Conservation (phyloP, 1,140 invertebrate genomes). For the Eueides isabella region DNA sequence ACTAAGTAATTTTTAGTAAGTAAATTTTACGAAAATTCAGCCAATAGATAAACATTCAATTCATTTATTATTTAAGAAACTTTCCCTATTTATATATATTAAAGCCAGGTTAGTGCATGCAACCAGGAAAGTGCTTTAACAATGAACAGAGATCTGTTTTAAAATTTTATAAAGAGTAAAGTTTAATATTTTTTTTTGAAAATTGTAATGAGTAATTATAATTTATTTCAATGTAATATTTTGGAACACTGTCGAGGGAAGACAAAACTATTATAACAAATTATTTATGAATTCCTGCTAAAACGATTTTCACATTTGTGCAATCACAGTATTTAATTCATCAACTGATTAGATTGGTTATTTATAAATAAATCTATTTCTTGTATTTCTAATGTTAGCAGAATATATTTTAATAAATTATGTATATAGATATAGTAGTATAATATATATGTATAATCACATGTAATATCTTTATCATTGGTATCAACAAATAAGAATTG, state of each 20-base stretch:
- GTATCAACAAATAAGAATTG: conserved; percentile 38
- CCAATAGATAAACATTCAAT: conserved; percentile 68
- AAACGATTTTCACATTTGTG: conserved; percentile 31
- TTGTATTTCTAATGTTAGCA: conserved; percentile 22
- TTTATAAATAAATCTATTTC: conserved; percentile 30
- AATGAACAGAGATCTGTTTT: conserved; percentile 63
- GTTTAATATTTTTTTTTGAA: conserved; percentile 26
- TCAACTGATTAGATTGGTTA: conserved; percentile 15
- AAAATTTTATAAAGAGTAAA: conserved; percentile 41
- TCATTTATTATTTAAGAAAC: conserved; percentile 57
- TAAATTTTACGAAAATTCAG: conserved; percentile 58
- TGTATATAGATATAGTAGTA: conserved; percentile 14
- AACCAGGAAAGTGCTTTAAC: conserved; percentile 73
- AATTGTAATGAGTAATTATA: conserved; percentile 20
- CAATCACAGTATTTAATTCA: conserved; percentile 28
- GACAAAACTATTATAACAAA: conserved; percentile 48
- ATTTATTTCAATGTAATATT: conserved; percentile 40
- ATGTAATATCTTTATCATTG: not conserved
- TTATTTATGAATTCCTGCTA: conserved; percentile 14
- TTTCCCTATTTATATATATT: conserved; percentile 63
- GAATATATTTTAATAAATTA: conserved; percentile 28
- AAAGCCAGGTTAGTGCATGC: conserved; percentile 74
- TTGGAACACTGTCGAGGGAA: conserved; percentile 62
- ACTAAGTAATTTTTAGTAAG: conserved; percentile 52
- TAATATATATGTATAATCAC: conserved; percentile 16